Percentiles rank a stretch among this genome's conserved stretches.
These are phyloP conservation scores for Hanleya hanleyi DNA, from an alignment of 2,888 invertebrate genomes.

Conservation along the genomic window DNA sequence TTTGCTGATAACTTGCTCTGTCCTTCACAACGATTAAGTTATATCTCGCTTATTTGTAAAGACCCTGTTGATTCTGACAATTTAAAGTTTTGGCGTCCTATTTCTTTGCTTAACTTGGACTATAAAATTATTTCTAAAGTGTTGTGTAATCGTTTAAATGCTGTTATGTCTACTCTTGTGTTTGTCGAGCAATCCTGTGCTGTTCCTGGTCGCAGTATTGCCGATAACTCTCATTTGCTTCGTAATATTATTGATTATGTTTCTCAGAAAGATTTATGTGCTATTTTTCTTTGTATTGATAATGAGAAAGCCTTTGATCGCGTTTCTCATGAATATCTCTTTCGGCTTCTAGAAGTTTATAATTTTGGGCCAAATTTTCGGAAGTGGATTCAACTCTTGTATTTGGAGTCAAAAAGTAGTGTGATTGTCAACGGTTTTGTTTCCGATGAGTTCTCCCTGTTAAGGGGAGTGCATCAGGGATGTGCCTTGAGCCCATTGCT, in stretches of 20 bases:
- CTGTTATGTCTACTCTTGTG: conserved; percentile 31
- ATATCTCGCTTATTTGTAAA: conserved; percentile 38
- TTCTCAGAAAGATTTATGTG: conserved; percentile 31
- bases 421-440: conserved; percentile 1
- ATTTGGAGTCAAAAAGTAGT: neutral
- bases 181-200: conserved; percentile 40
- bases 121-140: conserved; percentile 44
- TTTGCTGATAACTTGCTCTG: neutral
- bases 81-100: no score
- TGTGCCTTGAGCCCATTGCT: neutral
- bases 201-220: conserved; percentile 37
- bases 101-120: conserved; percentile 40
- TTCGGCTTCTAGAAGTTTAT: conserved; percentile 33
- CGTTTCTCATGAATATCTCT: conserved; percentile 40
- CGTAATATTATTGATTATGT: conserved; percentile 38
- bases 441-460: neutral
- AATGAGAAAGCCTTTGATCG: conserved; percentile 49
- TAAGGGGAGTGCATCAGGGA: neutral
- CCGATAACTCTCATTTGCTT: conserved; percentile 40
- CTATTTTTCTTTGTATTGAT: conserved; percentile 40
- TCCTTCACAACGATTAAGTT: conserved; percentile 26
- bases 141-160: conserved; percentile 30
- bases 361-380: conserved; percentile 39
- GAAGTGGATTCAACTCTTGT: conserved; percentile 31
- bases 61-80: conserved; percentile 25